Evolutionary conservation across 2,113 vertebrate genomes (phyloP).

Genomic region (Lynx canadensis): DNA sequence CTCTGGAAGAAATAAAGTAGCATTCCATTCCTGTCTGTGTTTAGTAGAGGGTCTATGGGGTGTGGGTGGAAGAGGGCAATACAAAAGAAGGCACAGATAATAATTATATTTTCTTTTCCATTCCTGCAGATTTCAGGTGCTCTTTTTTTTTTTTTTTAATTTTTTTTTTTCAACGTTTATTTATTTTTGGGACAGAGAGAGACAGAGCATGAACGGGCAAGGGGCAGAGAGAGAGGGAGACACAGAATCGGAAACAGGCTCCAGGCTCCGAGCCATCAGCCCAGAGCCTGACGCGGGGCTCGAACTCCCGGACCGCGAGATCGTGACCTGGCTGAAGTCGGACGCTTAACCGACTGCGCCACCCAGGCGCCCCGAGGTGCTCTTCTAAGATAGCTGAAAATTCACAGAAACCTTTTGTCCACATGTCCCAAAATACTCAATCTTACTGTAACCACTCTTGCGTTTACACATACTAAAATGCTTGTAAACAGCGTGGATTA

Average conservation of each 20-base stretch:
- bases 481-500: not conserved
- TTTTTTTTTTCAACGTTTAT: too few relatives aligned
- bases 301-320: too few relatives aligned
- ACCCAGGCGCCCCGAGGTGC: too few relatives aligned
- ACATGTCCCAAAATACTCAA: not conserved
- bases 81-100: not conserved
- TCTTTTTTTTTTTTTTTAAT: too few relatives aligned
- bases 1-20: not conserved
- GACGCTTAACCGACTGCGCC: too few relatives aligned
- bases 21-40: not conserved
- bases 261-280: too few relatives aligned
- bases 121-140: constrained; percentile 25
- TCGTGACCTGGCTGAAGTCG: too few relatives aligned
- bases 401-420: constrained; percentile 22
- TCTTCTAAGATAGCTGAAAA: constrained; percentile 49
- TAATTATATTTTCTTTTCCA: not conserved
- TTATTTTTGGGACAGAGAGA: too few relatives aligned
- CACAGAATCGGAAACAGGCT: too few relatives aligned
- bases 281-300: too few relatives aligned
- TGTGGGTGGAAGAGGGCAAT: not conserved
- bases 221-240: too few relatives aligned
- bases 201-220: too few relatives aligned
- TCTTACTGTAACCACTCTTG: not conserved
- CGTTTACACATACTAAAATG: constrained; percentile 4
- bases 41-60: not conserved